These are phyloP conservation scores for Heliconius hewitsoni DNA, from an alignment of 1,140 invertebrate genomes.

Conservation along the genomic window DNA sequence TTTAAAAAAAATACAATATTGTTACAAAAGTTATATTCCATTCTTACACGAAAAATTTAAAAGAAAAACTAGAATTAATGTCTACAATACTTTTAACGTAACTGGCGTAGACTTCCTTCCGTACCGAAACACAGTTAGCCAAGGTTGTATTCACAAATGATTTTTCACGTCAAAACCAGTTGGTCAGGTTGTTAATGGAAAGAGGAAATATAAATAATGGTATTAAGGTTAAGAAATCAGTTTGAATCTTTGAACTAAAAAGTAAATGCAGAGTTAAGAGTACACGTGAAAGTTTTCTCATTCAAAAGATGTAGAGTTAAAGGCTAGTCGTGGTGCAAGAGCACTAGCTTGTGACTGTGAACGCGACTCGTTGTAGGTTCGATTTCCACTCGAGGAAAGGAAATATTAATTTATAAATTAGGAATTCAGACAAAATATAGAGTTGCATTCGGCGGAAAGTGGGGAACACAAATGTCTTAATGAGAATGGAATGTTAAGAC, in stretches of 20 bases:
- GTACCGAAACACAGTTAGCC: slow-evolving; percentile 19
- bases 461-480: too few species aligned
- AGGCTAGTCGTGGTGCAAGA: too few species aligned
- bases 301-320: too few species aligned
- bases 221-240: neutral
- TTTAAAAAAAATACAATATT: neutral
- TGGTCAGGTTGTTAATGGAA: slow-evolving; percentile 34
- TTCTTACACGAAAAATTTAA: neutral
- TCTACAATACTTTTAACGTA: neutral
- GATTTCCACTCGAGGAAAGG: too few species aligned
- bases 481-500: too few species aligned
- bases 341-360: too few species aligned
- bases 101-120: slow-evolving; percentile 15
- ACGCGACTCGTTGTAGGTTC: too few species aligned
- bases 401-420: too few species aligned
- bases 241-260: slow-evolving; percentile 1
- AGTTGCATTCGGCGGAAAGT: too few species aligned
- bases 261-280: neutral
- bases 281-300: neutral
- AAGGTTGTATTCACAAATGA: slow-evolving; percentile 33
- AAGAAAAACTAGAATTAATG: slow-evolving; percentile 3
- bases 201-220: slow-evolving; percentile 25
- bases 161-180: slow-evolving; percentile 37
- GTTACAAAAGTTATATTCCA: too few species aligned
- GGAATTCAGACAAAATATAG: too few species aligned